These are phyloP conservation scores for Eilema sororculum DNA, from an alignment of 2,888 invertebrate species.

Conservation along the genomic window DNA sequence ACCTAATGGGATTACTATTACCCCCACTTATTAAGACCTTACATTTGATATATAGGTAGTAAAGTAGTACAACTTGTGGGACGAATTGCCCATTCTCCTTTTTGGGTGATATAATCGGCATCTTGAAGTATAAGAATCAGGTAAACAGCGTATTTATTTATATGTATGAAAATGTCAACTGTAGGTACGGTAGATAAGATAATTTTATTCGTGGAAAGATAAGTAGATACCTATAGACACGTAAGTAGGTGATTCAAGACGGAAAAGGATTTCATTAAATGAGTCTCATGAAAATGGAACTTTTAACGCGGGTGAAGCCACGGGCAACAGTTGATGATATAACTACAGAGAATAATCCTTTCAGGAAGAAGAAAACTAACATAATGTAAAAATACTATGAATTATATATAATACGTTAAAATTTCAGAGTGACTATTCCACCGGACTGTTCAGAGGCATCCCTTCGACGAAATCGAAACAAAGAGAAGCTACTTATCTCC, in stretches of 20 bases:
- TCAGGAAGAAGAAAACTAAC: background rate
- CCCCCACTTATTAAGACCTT: too few species aligned
- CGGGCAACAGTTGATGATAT: too few species aligned
- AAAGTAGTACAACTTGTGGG: too few species aligned
- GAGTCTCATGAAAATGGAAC: background rate
- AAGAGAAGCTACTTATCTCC: conserved; percentile 86
- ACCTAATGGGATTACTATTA: too few species aligned
- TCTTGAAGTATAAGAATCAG: background rate
- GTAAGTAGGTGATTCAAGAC: background rate
- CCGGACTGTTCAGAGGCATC: background rate
- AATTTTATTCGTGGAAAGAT: background rate
- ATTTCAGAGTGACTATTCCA: conserved; percentile 24
- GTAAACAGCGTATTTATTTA: background rate
- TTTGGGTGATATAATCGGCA: background rate
- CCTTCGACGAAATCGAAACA: conserved; percentile 16
- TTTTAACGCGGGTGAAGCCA: too few species aligned
- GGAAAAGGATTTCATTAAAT: background rate
- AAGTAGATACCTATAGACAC: background rate
- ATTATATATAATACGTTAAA: background rate
- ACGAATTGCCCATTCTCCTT: too few species aligned
- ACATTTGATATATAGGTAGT: too few species aligned
- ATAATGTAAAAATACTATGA: too few species aligned
- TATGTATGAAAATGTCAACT: background rate
- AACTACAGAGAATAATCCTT: background rate
- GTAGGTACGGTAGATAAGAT: background rate